Percentiles rank a stretch among this genome's conserved stretches.
Evolutionary conservation across 2,113 vertebrate species (phyloP).

Genomic region (Jacana jacana): DNA sequence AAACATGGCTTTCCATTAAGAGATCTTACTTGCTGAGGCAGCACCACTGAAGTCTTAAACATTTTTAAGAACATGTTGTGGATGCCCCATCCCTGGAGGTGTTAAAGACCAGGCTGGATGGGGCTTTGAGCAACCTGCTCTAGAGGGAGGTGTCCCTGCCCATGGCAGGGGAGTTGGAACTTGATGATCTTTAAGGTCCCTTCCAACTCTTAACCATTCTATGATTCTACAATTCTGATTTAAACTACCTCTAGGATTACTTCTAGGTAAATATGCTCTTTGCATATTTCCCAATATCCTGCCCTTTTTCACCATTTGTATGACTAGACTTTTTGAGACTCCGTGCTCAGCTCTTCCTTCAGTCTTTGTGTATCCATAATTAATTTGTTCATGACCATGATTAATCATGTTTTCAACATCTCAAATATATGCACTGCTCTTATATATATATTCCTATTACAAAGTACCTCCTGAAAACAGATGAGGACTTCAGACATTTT

Average conservation of each 20-base stretch:
- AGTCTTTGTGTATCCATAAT: neutral
- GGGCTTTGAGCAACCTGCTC: too few species aligned
- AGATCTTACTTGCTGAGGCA: neutral
- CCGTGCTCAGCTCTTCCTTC: neutral
- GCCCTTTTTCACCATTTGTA: neutral
- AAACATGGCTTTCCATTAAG: neutral
- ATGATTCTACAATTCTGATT: too few species aligned
- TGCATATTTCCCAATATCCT: neutral
- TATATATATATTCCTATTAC: neutral
- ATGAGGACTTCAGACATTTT: neutral
- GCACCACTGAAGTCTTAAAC: neutral
- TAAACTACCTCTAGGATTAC: neutral
- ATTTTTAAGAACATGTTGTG: neutral
- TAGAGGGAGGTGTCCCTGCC: too few species aligned
- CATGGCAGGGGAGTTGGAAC: too few species aligned
- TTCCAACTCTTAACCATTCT: too few species aligned
- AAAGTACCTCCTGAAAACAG: neutral
- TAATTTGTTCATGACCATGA: neutral
- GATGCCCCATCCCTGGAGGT: too few species aligned
- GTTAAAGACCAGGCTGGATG: too few species aligned
- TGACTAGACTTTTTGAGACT: neutral
- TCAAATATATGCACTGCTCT: neutral
- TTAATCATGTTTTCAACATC: neutral
- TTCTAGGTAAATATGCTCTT: too few species aligned
- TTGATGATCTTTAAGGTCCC: too few species aligned